Percentiles rank a stretch among this genome's conserved stretches.
Evolutionary conservation across 2,797 vertebrate genomes (phyloP).

Genomic region (Margarornis squamiger): DNA sequence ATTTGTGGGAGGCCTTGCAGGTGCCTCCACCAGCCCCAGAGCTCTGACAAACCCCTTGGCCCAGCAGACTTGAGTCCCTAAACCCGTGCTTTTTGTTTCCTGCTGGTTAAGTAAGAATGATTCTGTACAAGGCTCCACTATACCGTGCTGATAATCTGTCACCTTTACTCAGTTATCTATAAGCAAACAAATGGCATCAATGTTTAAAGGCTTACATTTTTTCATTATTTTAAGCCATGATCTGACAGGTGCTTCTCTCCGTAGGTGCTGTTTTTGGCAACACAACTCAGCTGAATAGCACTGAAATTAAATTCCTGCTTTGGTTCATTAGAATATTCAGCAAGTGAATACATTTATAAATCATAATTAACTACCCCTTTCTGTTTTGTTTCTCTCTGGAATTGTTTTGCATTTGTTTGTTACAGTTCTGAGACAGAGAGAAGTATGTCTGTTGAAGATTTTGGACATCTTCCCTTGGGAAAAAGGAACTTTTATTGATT

Average conservation of each 20-base stretch:
- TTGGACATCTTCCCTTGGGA: not conserved
- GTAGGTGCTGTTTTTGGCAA: conserved; percentile 17
- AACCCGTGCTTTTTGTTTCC: not conserved
- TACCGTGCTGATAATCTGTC: not conserved
- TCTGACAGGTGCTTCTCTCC: conserved; percentile 28
- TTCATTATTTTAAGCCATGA: conserved; percentile 13
- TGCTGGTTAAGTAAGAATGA: not conserved
- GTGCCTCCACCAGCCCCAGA: not conserved
- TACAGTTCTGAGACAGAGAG: not conserved
- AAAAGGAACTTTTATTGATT: not conserved
- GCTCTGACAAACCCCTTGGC: not conserved
- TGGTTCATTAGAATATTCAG: conserved; percentile 65
- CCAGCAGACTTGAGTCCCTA: not conserved
- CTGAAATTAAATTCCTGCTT: conserved; percentile 65
- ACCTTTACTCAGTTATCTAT: not conserved
- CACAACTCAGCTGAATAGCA: conserved; percentile 5
- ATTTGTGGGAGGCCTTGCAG: not conserved
- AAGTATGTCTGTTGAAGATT: not conserved
- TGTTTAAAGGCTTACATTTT: conserved; percentile 48
- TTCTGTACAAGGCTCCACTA: not conserved
- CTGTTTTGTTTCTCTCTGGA: conserved; percentile 49
- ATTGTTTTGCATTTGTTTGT: conserved; percentile 48
- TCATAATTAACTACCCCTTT: conserved; percentile 67
- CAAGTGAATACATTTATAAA: conserved; percentile 69
- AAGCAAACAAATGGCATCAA: conserved; percentile 22